phyloP scores from a whole-genome alignment of 2,888 invertebrate genomes.

The Esperia sulphurella region DNA sequence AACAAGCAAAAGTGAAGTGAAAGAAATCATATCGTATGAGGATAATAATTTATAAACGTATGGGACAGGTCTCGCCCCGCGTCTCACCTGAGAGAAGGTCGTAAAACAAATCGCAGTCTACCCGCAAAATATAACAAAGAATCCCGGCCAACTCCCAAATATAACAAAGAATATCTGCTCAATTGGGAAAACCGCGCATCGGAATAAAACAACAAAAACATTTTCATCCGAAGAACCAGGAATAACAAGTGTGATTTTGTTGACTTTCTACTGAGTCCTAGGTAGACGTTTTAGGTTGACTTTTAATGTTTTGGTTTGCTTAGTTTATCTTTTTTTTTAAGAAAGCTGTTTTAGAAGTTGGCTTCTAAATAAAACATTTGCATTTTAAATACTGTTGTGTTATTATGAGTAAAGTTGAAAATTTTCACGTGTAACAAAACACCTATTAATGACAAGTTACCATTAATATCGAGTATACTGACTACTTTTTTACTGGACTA shows the following conservation, averaged over 20 bases:
- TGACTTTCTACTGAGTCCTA: background rate
- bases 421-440: too few species aligned
- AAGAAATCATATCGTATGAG: background rate
- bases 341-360: too few species aligned
- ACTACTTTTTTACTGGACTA: too few species aligned
- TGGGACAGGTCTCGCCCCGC: conserved; percentile 1
- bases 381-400: too few species aligned
- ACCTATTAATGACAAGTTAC: too few species aligned
- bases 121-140: conserved; percentile 11
- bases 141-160: conserved; percentile 1
- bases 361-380: too few species aligned
- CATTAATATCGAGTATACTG: too few species aligned
- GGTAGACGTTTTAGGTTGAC: too few species aligned
- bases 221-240: conserved; percentile 15
- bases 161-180: conserved; percentile 24
- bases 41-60: conserved; percentile 12
- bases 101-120: conserved; percentile 43
- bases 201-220: conserved; percentile 19
- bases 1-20: background rate
- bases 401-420: too few species aligned
- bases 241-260: conserved; percentile 16
- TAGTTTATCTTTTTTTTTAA: too few species aligned
- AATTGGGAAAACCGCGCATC: conserved; percentile 30
- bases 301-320: too few species aligned
- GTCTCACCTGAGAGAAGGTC: conserved; percentile 28